A percentile compares a stretch with the other conserved stretches of the same genome.
These are phyloP conservation scores for Anaspis maculata DNA, from an alignment of 2,888 invertebrate genomes.

Conservation along the genomic window DNA sequence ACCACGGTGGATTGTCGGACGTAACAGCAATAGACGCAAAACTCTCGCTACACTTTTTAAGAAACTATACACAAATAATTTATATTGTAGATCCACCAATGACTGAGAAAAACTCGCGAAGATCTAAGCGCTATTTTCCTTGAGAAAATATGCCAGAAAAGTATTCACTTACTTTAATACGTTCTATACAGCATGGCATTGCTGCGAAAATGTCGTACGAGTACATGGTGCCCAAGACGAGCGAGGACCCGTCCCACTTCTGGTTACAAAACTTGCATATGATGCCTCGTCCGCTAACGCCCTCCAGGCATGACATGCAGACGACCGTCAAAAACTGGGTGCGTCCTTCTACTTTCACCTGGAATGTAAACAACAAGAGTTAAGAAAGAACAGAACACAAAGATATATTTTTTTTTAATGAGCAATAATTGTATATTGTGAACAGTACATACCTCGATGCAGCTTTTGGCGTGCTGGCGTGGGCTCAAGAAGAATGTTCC, in stretches of 20 bases:
- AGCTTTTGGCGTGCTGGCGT: constrained; percentile 77
- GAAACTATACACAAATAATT: no score
- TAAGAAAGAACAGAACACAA: constrained; percentile 1
- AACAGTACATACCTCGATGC: constrained; percentile 88
- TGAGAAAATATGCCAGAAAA: no score
- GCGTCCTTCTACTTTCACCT: constrained; percentile 87
- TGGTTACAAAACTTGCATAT: constrained; percentile 78
- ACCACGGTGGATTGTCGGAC: no score
- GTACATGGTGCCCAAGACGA: constrained; percentile 96
- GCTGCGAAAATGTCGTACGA: constrained; percentile 98
- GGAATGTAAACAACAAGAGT: no score
- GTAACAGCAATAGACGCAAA: no score
- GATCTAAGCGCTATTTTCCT: no score
- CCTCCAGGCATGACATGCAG: constrained; percentile 90
- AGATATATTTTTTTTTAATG: no score
- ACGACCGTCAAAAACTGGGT: constrained; percentile 87
- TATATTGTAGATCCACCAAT: no score
- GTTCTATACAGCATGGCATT: constrained; percentile 89
- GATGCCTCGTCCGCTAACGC: constrained; percentile 65
- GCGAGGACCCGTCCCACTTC: constrained; percentile 87
- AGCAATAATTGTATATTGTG: no score
- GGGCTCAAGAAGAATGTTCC: constrained; percentile 98
- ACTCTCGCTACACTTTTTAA: no score
- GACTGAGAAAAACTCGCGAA: no score
- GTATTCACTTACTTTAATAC: constrained; percentile 79